Evolutionary conservation across 2,888 invertebrate species (phyloP).

Genomic region (Acrobeloides nanus): DNA sequence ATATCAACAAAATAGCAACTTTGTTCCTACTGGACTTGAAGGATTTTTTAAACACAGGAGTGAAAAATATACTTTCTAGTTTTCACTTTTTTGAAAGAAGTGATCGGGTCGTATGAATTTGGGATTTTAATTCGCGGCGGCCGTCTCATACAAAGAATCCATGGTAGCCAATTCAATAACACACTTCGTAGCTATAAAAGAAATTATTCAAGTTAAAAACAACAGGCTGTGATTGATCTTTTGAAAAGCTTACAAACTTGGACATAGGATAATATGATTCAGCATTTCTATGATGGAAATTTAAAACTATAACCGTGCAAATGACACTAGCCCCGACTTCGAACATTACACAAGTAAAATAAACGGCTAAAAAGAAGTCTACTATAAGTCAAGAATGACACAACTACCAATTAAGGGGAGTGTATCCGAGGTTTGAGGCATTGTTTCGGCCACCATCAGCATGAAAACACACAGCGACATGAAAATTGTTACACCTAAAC

Average conservation of each 20-base stretch:
- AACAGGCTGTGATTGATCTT: not conserved
- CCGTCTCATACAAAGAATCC: conserved; percentile 41
- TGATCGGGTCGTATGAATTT: too few species aligned
- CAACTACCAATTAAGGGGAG: conserved; percentile 71
- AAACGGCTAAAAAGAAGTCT: conserved; percentile 36
- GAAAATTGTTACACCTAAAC: conserved; percentile 52
- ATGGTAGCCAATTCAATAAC: conserved; percentile 42
- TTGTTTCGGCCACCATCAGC: conserved; percentile 89
- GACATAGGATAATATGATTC: conserved; percentile 51
- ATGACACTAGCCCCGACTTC: conserved; percentile 51
- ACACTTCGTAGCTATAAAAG: conserved; percentile 34
- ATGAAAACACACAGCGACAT: conserved; percentile 96
- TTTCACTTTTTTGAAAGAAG: too few species aligned
- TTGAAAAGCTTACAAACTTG: conserved; percentile 28
- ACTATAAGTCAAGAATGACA: too few species aligned
- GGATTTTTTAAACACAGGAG: too few species aligned
- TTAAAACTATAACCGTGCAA: conserved; percentile 58
- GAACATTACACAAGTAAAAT: conserved; percentile 51
- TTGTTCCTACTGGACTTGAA: too few species aligned
- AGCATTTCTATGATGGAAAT: conserved; percentile 60
- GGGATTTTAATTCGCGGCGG: conserved; percentile 39
- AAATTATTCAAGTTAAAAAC: too few species aligned
- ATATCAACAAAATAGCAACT: too few species aligned
- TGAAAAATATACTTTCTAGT: too few species aligned
- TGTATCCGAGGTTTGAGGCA: conserved; percentile 97